A percentile compares a stretch with the other conserved stretches of the same genome.
These are phyloP conservation scores for Pangasius krempfi DNA, from an alignment of 2,797 vertebrate genomes.

Conservation along the genomic window DNA sequence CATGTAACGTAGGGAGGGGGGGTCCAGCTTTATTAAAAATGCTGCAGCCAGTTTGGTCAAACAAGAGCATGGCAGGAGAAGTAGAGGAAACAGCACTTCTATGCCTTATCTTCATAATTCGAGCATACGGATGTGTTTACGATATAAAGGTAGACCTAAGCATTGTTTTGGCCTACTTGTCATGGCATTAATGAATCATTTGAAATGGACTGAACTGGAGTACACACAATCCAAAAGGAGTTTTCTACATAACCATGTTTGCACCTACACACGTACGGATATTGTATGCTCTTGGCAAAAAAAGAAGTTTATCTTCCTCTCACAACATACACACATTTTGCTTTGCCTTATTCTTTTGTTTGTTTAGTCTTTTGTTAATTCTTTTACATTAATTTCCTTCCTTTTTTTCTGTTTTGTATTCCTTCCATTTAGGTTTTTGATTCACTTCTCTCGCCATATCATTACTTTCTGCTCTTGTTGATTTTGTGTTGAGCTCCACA, in stretches of 20 bases:
- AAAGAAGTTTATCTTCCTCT: conserved; percentile 27
- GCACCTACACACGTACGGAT: conserved; percentile 43
- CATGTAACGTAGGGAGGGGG: conserved; percentile 61
- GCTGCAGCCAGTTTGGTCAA: conserved; percentile 43
- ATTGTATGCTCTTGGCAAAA: conserved; percentile 27
- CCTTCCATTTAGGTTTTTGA: neutral
- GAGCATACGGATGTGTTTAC: conserved; percentile 55
- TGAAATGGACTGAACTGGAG: conserved; percentile 75
- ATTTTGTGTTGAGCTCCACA: conserved; percentile 56
- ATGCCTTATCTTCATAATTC: conserved; percentile 51
- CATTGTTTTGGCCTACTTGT: conserved; percentile 52
- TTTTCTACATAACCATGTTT: conserved; percentile 53
- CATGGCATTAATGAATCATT: conserved; percentile 59
- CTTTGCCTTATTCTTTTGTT: conserved; percentile 8
- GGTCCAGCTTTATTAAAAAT: conserved; percentile 58
- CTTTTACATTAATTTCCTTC: neutral
- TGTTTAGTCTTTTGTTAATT: neutral
- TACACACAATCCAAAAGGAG: conserved; percentile 43
- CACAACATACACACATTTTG: conserved; percentile 22
- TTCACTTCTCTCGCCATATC: neutral
- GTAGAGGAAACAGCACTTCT: conserved; percentile 46
- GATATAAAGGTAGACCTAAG: conserved; percentile 53
- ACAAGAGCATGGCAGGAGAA: conserved; percentile 50
- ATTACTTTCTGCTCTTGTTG: neutral
- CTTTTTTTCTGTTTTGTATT: conserved; percentile 10